These are phyloP conservation scores for Noctua comes DNA, from an alignment of 2,888 invertebrate species.

Conservation along the genomic window DNA sequence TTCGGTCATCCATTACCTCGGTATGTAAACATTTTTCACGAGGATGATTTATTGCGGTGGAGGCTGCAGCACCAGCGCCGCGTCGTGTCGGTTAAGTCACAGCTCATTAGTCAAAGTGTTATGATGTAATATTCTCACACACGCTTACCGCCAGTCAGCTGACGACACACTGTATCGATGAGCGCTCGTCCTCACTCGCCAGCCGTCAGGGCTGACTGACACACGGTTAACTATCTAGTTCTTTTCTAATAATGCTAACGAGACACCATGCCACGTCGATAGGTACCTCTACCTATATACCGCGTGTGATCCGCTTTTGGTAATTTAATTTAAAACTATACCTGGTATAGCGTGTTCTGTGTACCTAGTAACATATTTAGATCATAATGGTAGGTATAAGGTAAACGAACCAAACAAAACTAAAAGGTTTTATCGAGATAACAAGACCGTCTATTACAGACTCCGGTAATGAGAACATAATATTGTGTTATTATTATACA, in stretches of 20 bases:
- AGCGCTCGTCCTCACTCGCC: conserved; percentile 11
- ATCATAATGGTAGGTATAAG: conserved; percentile 4
- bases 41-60: conserved; percentile 62
- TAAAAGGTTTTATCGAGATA: conserved; percentile 37
- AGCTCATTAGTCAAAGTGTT: conserved; percentile 68
- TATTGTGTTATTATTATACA: conserved; percentile 27
- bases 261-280: not conserved
- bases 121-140: conserved; percentile 53
- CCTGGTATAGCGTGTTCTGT: not conserved
- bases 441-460: conserved; percentile 26
- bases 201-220: conserved; percentile 29
- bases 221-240: conserved; percentile 45
- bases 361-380: conserved; percentile 20
- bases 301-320: not conserved
- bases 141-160: conserved; percentile 33
- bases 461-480: conserved; percentile 39
- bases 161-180: conserved; percentile 39
- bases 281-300: not conserved
- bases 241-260: conserved; percentile 43
- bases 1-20: conserved; percentile 59
- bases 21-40: conserved; percentile 58
- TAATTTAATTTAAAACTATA: conserved; percentile 23
- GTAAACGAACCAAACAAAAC: conserved; percentile 12
- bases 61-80: conserved; percentile 47
- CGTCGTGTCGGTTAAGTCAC: conserved; percentile 56